Conservation (phyloP, 2,797 vertebrate species). For the Rhinatrema bivittatum region DNA sequence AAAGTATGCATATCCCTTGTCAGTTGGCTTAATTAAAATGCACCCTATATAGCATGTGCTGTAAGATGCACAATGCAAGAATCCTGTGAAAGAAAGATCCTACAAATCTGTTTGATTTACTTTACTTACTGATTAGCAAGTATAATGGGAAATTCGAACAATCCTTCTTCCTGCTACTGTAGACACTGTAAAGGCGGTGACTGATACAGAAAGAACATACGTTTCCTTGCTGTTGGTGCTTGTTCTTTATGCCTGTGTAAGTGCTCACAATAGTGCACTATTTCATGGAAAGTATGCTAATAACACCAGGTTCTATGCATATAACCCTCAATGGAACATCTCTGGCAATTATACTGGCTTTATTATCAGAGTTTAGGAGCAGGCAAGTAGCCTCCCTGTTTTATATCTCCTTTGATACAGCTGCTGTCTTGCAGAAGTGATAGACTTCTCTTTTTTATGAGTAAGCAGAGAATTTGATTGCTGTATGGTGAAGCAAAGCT, state of each 20-base stretch:
- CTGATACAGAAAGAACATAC: conserved; percentile 2
- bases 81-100: no score
- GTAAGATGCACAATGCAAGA: no score
- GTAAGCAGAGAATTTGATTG: conserved; percentile 23
- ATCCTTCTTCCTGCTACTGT: no score
- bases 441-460: conserved; percentile 11
- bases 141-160: no score
- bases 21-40: no score
- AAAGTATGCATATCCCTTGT: no score
- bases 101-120: no score
- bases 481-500: no score
- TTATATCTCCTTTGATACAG: conserved; percentile 8
- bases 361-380: conserved; percentile 33
- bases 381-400: conserved; percentile 20
- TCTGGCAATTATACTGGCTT: conserved; percentile 40
- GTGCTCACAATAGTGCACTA: conserved; percentile 1
- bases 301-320: conserved; percentile 26
- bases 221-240: conserved; percentile 3
- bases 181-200: conserved; percentile 15
- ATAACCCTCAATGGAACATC: conserved; percentile 31
- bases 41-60: no score
- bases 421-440: conserved; percentile 1
- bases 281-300: conserved; percentile 23
- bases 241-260: conserved; percentile 24
- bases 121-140: no score